Evolutionary conservation across 2,888 invertebrate species (phyloP), one percentile per base, ranked within the genome.

Genomic region (Galerucella nymphaeae): DNA sequence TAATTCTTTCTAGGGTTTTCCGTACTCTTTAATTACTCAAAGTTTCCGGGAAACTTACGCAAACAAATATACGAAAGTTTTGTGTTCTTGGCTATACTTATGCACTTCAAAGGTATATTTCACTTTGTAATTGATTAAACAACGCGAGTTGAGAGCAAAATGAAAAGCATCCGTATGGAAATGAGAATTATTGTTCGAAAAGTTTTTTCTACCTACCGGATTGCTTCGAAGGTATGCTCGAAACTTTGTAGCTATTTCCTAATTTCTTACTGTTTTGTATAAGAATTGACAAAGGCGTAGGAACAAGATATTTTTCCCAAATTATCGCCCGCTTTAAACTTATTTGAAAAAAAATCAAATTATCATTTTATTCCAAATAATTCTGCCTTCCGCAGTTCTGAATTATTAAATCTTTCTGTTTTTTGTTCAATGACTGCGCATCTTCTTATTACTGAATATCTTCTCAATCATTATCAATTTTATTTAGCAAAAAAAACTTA

Each of bases 1-100:
- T 74, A 74, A 75, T 75, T 74, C 76, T 77, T 72, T 50, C 72
- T 57, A 66, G 73, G 67, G 70, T 70, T 75, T 72, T 68, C 65
- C 66, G 42, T 50, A 63, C 66, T 70, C 72, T 74, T 71, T 77
- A 78, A 78, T 78, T 77, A 78, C 74, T 63, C 70, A 70, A 75
- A 77, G 68, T 69, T 77, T 72, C 67, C 50, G 63, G 58, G 30
- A 65, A 75, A 72, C 70, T 74, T 74, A 69, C 62, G 73, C 70
- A 76, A 74, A 78, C 73, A 75, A 75, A 53, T 75, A 71, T 70
- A 76, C 71, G 61, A 59, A 70, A 75, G 66, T 73, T 75, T 65
- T 62, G 68, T 70, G 30, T 70, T 70, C 62, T 30, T 18, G 57
- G 45, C n/a, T 59, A 57, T 71, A 65, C 63, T 66, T 65, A 68